Evolutionary conservation across 1,140 invertebrate genomes (phyloP).

Genomic region (Ips typographus): DNA sequence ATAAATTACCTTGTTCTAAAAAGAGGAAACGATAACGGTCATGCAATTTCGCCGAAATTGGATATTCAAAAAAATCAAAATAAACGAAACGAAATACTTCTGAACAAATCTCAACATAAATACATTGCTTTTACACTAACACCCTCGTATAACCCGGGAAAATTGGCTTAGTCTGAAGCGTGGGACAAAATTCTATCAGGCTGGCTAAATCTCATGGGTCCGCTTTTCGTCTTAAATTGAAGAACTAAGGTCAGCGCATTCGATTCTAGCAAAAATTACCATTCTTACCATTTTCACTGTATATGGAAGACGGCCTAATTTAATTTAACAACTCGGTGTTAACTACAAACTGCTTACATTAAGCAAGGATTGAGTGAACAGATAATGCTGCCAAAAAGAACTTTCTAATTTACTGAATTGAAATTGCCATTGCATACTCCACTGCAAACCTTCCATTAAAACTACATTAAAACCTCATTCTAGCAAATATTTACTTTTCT

Average conservation of each 20-base stretch:
- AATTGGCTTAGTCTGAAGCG: constrained; percentile 33
- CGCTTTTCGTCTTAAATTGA: constrained; percentile 31
- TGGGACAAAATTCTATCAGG: constrained; percentile 34
- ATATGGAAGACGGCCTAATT: too few relatives aligned
- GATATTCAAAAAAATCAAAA: constrained; percentile 31
- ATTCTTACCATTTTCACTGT: neutral
- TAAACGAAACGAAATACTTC: constrained; percentile 28
- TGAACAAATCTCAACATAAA: constrained; percentile 31
- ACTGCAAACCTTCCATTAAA: constrained; percentile 12
- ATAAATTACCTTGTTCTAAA: constrained; percentile 13
- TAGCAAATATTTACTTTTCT: constrained; percentile 3
- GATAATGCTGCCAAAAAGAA: neutral
- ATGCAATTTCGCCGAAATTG: constrained; percentile 21
- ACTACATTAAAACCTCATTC: constrained; percentile 9
- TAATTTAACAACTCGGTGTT: too few relatives aligned
- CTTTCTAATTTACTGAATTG: constrained; percentile 11
- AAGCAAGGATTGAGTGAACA: neutral
- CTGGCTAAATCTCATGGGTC: constrained; percentile 24
- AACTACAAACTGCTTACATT: too few relatives aligned
- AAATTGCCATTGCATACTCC: constrained; percentile 2
- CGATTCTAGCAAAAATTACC: constrained; percentile 26
- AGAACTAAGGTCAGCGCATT: constrained; percentile 30
- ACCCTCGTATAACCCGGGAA: constrained; percentile 25
- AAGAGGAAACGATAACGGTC: constrained; percentile 19
- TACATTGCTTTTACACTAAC: constrained; percentile 32